Base-by-base conservation (phyloP, 1,140 invertebrate genomes). In the Paramacrobiotus metropolitanus region DNA sequence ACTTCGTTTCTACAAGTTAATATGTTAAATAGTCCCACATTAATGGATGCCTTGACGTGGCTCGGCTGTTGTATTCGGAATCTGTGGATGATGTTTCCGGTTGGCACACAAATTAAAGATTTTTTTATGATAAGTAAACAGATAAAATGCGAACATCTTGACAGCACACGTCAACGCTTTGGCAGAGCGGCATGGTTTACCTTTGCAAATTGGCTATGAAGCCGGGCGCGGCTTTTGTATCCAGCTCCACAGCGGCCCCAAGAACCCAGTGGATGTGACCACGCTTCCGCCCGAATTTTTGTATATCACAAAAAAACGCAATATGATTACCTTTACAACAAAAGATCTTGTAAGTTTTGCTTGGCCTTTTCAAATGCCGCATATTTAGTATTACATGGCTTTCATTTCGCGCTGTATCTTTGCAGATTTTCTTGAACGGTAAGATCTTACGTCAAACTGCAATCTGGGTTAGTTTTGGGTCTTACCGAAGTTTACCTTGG, bases 11-110 rank as follows among this genome's bases (percentile, higher is more conserved):
- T n/a, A n/a, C n/a, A n/a, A n/a, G n/a, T n/a, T n/a, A n/a, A n/a
- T n/a, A n/a, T n/a, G n/a, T n/a, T n/a, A 3, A 31, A 9, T 30
- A 61, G 48, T 44, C 34, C 3, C 34, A n/a, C 24, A 75, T 85
- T 29, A 84, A 82, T 67, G 81, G 80, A 1, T 72, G 85, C 40
- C 71, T 90, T 60, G 86, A 90, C 70, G 72, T 88, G 21, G 79
- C 83, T n/a, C 73, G 86, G 65, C 78, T 80, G 70, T 80, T 80
- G 0, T 87, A 87, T 70, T 81, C 80, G 24, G 83, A 87, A 70
- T 71, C 84, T 1, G 78, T 87, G 44, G 80, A 83, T 48, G 83
- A 88, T 65, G 83, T 89, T 71, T 77, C 79, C 68, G 77, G 81
- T 83, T 69, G 72, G 61, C 64, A 59, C n/a, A n/a, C n/a, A n/a